Percentiles rank a stretch among this genome's conserved stretches.
Evolutionary conservation across 1,140 invertebrate genomes (phyloP).

Genomic region (Agrypnia vestita): DNA sequence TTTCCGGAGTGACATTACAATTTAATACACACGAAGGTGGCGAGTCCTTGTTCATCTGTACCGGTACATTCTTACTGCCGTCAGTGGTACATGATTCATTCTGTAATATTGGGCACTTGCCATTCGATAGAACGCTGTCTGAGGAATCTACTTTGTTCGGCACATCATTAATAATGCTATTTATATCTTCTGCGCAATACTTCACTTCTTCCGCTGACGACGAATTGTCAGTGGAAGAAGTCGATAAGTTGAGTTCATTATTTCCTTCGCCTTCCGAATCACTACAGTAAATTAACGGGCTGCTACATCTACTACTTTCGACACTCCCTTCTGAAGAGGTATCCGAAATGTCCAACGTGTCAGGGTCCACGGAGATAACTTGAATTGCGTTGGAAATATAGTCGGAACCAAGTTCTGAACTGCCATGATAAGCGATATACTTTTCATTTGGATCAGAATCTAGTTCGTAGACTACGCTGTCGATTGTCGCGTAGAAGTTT

Average conservation of each 20-base stretch:
- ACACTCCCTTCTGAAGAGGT: background rate
- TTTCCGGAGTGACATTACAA: slow-evolving; percentile 10
- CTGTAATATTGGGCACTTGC: no score
- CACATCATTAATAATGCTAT: no score
- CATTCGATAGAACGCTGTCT: no score
- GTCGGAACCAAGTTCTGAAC: slow-evolving; percentile 16
- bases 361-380: slow-evolving; percentile 42
- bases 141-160: no score
- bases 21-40: background rate
- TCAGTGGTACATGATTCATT: background rate
- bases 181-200: no score
- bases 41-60: no score
- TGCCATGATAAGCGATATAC: slow-evolving; percentile 37
- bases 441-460: slow-evolving; percentile 19
- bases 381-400: slow-evolving; percentile 19
- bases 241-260: background rate
- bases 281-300: slow-evolving; percentile 21
- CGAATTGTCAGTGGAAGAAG: no score
- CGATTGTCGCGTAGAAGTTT: slow-evolving; percentile 32
- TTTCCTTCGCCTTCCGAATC: slow-evolving; percentile 20
- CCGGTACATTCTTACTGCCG: background rate
- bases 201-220: no score
- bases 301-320: slow-evolving; percentile 35
- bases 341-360: slow-evolving; percentile 15
- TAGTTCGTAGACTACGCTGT: slow-evolving; percentile 37